Evolutionary conservation across 2,113 vertebrate genomes (phyloP), one percentile per base, ranked within the genome.

Genomic region (Chamaetylas fuelleborni): DNA sequence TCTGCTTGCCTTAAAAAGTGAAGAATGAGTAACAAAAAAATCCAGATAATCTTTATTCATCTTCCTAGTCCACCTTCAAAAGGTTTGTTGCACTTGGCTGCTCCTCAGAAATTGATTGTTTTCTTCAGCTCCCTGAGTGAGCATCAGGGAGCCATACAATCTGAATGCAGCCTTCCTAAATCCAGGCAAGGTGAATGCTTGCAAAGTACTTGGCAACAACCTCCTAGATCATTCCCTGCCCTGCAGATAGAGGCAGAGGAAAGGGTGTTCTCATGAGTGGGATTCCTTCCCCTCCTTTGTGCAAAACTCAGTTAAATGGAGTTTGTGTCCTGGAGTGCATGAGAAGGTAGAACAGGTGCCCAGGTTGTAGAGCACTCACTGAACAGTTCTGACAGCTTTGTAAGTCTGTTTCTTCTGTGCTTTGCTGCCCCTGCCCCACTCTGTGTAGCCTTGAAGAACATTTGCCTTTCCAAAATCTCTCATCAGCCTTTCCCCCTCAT

Each of bases 1-100:
- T 86, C 28, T 88, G 69, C 88, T 94, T 97, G 90, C 94, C 93
- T 96, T 96, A 94, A 95, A 77, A 78, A 70, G 53, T 34, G 38
- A 88, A 82, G 82, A 96, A 72, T 53, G 62, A 88, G 42, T 88
- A 83, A 81, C 69, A 81, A 81, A 88, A 42, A 88, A 86, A 33
- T 71, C 51, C 26, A 53, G 12, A 23, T 58, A 58, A 25, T 53
- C 81, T 83, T 90, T 64, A 33, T 78, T 90, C 18, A 42, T 90
- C 72, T 94, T 92, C 79, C 34, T 74, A 31, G 36, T 90, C 36
- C 28, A 50, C 61, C 69, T 84, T 34, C 34, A 33, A 78, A 86
- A 79, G 31, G 43, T 93, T 92, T 84, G n/a, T 90, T 90, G 76
- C 53, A 53, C 56, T 67, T 86, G 64, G 43, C 80, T 81, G 69